phyloP scores from a whole-genome alignment of 2,113 vertebrate genomes.

The Lethenteron camtschaticum region DNA sequence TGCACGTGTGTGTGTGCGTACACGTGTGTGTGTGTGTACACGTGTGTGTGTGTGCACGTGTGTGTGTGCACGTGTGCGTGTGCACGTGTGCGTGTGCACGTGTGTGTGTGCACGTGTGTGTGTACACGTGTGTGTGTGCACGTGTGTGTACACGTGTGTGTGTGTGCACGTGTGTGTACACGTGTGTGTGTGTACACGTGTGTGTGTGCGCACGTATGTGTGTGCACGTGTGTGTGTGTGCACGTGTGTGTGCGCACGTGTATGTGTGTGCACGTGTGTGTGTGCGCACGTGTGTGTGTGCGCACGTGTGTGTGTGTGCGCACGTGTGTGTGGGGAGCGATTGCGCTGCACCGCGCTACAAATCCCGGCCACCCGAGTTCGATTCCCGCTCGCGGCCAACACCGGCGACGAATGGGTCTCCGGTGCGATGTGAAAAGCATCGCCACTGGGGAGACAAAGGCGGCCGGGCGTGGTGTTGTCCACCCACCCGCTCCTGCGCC shows the following conservation, averaged over 20 bases:
- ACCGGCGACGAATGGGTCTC: too few species aligned
- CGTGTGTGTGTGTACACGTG: background rate
- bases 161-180: background rate
- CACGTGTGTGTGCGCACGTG: background rate
- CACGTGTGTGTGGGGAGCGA: background rate
- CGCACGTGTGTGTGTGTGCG: background rate
- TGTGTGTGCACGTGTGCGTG: background rate
- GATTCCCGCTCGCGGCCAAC: too few species aligned
- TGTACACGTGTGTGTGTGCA: background rate
- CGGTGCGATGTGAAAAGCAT: too few species aligned
- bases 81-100: background rate
- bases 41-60: background rate
- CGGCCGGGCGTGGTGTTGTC: too few species aligned
- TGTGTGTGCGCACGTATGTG: background rate
- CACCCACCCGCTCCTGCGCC: too few species aligned
- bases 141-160: background rate
- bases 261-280: background rate
- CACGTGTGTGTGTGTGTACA: background rate
- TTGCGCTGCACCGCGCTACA: too few species aligned
- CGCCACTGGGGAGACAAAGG: too few species aligned
- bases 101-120: background rate
- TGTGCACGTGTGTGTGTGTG: background rate
- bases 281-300: background rate
- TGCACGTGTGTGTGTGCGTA: background rate
- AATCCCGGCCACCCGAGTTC: too few species aligned